Base-by-base conservation (phyloP, 2,888 invertebrate species). In the Drosophila quinaria region DNA sequence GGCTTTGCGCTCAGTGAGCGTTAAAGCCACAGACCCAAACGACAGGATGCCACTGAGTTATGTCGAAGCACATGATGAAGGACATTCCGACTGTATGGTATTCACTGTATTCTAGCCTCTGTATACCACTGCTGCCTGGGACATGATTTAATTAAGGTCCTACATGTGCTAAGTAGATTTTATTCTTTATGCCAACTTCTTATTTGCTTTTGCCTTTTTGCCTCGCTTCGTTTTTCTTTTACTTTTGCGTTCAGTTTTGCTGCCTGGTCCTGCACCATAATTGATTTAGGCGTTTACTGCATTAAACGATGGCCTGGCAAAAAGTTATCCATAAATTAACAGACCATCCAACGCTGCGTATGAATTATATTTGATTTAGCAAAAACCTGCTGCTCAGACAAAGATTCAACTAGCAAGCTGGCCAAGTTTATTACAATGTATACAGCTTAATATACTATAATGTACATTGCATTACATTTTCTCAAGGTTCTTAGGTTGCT, bases 151-250 rank as follows among this genome's bases (percentile, higher is more conserved):
- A 86, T 86, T 89, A 89, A 89, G 88, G 71, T 78, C 65, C 80
- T 78, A 89, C 82, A 86, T 85, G 89, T 80, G 82, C 86, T 84
- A 86, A 87, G 86, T 87, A 89, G 85, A 86, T 84, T 88, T 86
- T 70, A 88, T 84, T 82, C 73, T 64, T 70, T 58, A 56, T 58
- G 70, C 74, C 65, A 49, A 42, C 63, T 54, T 52, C 67, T 50
- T 52, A 42, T 47, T 51, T 46, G 35, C 41, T 62, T 49, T 66
- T 42, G 44, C 44, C 44, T 35, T 35, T 49, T 51, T 15, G 33
- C 44, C 56, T 35, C 56, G 33, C 15, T 51, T 42, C 60, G 13
- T 33, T 33, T 3, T 51, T 35, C 60, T n/a, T 33, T 33, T 3
- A 1, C 11, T 31, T 31, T 25, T 9, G 42, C 15, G 13, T 15